Conservation (phyloP, 1,140 invertebrate species). For the roundworm (Caenorhabditis elegans) region DNA sequence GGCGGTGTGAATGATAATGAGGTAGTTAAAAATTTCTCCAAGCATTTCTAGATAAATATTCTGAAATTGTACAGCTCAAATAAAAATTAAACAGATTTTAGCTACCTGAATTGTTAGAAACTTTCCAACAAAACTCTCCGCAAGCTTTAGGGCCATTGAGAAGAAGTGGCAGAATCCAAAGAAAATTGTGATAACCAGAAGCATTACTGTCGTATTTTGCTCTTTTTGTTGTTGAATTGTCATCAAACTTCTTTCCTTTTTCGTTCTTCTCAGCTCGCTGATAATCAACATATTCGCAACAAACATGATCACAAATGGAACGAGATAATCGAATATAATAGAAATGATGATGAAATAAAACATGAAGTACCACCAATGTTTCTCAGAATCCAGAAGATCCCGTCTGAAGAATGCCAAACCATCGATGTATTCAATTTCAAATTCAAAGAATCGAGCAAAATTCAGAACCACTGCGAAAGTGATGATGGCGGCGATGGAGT, state of each 20-base stretch:
- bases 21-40: background rate
- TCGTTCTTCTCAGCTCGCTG: background rate
- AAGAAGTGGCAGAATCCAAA: slow-evolving; percentile 14
- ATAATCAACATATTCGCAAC: slow-evolving; percentile 2
- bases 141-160: slow-evolving; percentile 10
- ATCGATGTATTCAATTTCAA: slow-evolving; percentile 17
- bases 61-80: background rate
- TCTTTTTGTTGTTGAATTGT: slow-evolving; percentile 26
- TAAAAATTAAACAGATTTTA: background rate
- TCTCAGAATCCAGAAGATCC: slow-evolving; percentile 2
- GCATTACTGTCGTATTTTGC: slow-evolving; percentile 9
- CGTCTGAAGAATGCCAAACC: background rate
- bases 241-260: slow-evolving; percentile 10
- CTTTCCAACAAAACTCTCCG: background rate
- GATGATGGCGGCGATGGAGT: slow-evolving; percentile 15
- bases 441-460: slow-evolving; percentile 17
- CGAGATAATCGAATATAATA: background rate
- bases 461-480: slow-evolving; percentile 6
- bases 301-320: slow-evolving; percentile 15
- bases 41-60: slow-evolving; percentile 11
- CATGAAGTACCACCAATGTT: slow-evolving; percentile 30
- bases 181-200: slow-evolving; percentile 11
- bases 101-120: slow-evolving; percentile 10
- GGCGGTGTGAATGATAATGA: slow-evolving; percentile 6
- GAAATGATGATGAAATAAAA: slow-evolving; percentile 11